Evolutionary conservation across 1,140 invertebrate species (phyloP).

Genomic region (Diorhabda elongata): DNA sequence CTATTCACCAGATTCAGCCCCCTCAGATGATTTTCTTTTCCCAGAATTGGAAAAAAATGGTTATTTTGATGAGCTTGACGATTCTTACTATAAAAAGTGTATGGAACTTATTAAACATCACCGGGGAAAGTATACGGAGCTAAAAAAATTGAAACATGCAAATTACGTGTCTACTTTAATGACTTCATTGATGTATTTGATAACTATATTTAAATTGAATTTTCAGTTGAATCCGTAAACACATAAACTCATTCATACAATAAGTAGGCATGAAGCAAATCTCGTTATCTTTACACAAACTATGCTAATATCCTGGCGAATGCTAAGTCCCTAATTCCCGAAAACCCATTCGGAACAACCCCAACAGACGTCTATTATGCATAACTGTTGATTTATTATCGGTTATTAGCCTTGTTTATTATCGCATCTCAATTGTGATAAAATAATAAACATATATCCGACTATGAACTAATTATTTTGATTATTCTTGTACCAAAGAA

Average conservation of each 20-base stretch:
- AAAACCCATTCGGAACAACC: not conserved
- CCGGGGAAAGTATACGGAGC: no score
- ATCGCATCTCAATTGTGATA: conserved; percentile 2
- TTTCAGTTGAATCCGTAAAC: not conserved
- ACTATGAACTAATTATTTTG: not conserved
- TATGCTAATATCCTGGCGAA: conserved; percentile 15
- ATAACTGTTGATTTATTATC: not conserved
- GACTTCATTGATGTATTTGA: no score
- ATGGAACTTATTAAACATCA: no score
- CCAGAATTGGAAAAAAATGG: no score
- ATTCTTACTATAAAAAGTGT: no score
- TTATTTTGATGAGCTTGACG: no score
- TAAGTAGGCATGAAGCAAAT: conserved; percentile 6
- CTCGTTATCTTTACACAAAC: conserved; percentile 7
- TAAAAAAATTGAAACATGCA: no score
- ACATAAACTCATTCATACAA: conserved; percentile 1
- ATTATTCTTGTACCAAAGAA: no score
- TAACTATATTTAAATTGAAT: not conserved
- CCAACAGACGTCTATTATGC: conserved; percentile 8
- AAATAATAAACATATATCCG: not conserved
- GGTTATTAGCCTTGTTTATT: conserved; percentile 10
- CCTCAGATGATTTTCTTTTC: no score
- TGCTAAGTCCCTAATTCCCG: conserved; percentile 8
- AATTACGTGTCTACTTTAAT: no score
- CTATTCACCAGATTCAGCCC: no score